These are phyloP conservation scores for Rhaphigaster nebulosa DNA, from an alignment of 2,888 invertebrate genomes.

Conservation along the genomic window DNA sequence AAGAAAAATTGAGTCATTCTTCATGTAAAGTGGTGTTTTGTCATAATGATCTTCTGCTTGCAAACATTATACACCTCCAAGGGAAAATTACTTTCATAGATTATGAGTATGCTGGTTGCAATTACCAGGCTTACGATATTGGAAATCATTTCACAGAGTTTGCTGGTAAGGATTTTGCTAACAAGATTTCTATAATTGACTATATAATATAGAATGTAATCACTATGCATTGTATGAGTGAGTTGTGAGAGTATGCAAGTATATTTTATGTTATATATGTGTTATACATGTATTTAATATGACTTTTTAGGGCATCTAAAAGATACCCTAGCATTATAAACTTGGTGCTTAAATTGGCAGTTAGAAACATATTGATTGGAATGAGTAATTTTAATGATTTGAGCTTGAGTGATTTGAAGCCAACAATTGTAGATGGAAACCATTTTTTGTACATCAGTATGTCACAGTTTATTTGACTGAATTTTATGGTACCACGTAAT, in stretches of 20 bases:
- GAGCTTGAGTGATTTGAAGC: too few relatives aligned
- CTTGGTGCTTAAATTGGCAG: not conserved
- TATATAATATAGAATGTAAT: not conserved
- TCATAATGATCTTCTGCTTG: conserved; percentile 97
- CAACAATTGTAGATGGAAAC: not conserved
- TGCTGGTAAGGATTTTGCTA: conserved; percentile 77
- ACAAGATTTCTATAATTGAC: not conserved
- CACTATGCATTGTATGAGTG: not conserved
- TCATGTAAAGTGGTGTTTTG: conserved; percentile 90
- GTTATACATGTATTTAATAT: not conserved
- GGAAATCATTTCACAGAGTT: conserved; percentile 98
- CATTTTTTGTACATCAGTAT: not conserved
- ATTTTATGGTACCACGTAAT: not conserved
- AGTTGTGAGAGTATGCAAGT: not conserved
- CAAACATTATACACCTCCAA: conserved; percentile 90
- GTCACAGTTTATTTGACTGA: not conserved
- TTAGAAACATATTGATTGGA: not conserved
- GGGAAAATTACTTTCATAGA: conserved; percentile 84
- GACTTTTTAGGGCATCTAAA: not conserved
- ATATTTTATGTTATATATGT: not conserved
- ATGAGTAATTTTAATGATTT: not conserved
- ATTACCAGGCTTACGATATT: conserved; percentile 96
- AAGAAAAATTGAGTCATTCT: conserved; percentile 75
- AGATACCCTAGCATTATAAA: not conserved
- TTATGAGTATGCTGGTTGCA: conserved; percentile 94